phyloP scores from a whole-genome alignment of 2,797 vertebrate species.

The Tinamus major region DNA sequence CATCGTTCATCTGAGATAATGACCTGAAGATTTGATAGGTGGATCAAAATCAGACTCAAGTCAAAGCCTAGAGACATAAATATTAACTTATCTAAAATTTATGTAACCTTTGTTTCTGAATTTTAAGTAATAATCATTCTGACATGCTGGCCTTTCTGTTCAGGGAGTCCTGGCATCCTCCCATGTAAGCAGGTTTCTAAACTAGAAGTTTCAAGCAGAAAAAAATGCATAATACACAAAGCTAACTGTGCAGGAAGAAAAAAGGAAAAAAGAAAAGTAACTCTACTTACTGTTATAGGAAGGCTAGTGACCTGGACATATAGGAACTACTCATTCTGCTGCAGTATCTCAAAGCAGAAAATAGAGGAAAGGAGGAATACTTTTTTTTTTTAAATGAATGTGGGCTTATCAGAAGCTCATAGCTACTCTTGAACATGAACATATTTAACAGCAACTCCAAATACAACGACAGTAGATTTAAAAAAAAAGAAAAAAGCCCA shows the following conservation, averaged over 20 bases:
- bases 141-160: neutral
- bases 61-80: neutral
- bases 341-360: neutral
- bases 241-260: neutral
- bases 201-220: neutral
- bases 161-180: rapidly evolving
- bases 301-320: neutral
- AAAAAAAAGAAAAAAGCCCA: neutral
- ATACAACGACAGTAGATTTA: neutral
- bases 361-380: neutral
- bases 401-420: rapidly evolving
- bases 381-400: neutral
- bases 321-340: neutral
- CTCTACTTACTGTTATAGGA: neutral
- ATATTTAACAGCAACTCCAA: neutral
- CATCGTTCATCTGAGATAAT: neutral
- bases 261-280: neutral
- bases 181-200: neutral
- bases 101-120: neutral
- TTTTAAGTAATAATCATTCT: neutral
- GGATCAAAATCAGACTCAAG: neutral
- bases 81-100: neutral
- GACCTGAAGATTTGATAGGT: rapidly evolving
- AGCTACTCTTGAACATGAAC: neutral
- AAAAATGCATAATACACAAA: rapidly evolving